These are phyloP conservation scores for Butorides virescens DNA, from an alignment of 2,113 vertebrate species.

Conservation along the genomic window DNA sequence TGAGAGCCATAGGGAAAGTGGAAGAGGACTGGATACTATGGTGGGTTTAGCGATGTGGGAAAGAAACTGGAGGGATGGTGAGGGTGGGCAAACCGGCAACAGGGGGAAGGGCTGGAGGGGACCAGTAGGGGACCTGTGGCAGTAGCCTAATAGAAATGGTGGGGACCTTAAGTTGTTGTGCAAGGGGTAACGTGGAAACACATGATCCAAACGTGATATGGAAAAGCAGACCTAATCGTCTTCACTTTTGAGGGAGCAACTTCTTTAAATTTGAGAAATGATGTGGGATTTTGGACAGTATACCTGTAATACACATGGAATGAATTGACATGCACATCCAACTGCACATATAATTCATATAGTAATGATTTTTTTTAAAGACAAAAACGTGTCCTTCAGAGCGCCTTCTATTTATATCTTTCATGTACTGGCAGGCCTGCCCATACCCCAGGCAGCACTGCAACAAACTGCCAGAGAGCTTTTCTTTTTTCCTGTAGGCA, in stretches of 20 bases:
- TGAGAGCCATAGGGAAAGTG: neutral
- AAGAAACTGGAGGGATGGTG: neutral
- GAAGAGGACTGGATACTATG: neutral
- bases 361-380: neutral
- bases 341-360: neutral
- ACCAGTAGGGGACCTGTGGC: neutral
- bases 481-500: neutral
- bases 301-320: neutral
- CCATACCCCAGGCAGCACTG: neutral
- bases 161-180: neutral
- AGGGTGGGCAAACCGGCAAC: neutral
- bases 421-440: neutral
- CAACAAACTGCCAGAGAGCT: neutral
- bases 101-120: neutral
- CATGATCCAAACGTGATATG: accelerated
- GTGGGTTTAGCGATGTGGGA: neutral
- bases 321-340: neutral
- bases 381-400: neutral
- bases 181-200: neutral
- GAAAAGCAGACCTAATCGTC: neutral
- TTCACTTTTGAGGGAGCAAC: neutral
- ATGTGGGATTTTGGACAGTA: accelerated
- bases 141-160: neutral
- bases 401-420: neutral
- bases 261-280: neutral